These are phyloP conservation scores for Andrena praecox DNA, from an alignment of 2,888 invertebrate species.

Conservation along the genomic window DNA sequence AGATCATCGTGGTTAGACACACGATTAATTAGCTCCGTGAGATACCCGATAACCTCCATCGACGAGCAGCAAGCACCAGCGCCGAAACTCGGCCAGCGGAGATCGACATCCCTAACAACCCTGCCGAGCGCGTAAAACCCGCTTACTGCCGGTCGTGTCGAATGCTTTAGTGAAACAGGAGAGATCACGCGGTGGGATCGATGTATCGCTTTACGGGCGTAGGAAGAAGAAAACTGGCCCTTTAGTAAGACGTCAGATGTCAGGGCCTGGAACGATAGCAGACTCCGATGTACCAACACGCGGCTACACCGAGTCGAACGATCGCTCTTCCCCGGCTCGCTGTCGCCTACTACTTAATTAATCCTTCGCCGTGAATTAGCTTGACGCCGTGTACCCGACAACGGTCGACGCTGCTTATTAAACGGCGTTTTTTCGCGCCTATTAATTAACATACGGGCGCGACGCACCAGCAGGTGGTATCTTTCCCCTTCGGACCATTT, in stretches of 20 bases:
- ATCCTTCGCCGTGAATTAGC: conserved; percentile 60
- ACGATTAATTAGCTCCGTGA: conserved; percentile 71
- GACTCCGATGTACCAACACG: conserved; percentile 56
- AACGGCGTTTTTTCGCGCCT: conserved; percentile 68
- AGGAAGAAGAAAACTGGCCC: conserved; percentile 45
- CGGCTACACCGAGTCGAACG: conserved; percentile 28
- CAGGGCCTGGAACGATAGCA: conserved; percentile 49
- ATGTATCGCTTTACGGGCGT: conserved; percentile 53
- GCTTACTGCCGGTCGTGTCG: conserved; percentile 35
- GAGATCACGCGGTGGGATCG: conserved; percentile 53
- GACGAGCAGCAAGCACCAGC: conserved; percentile 43
- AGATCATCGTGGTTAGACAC: conserved; percentile 68
- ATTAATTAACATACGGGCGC: conserved; percentile 65
- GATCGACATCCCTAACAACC: conserved; percentile 38
- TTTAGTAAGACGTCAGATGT: conserved; percentile 64
- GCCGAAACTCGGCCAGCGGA: conserved; percentile 22
- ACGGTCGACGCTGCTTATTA: conserved; percentile 58
- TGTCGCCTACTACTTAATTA: conserved; percentile 60
- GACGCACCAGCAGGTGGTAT: conserved; percentile 39
- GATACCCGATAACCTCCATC: conserved; percentile 65
- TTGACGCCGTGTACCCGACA: conserved; percentile 46
- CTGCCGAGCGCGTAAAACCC: conserved; percentile 30
- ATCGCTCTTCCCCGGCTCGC: conserved; percentile 33
- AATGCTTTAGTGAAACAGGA: conserved; percentile 46
- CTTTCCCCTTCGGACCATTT: conserved; percentile 28